Evolutionary conservation across 2,797 vertebrate genomes (phyloP).

Genomic region (Coregonus suidteri): DNA sequence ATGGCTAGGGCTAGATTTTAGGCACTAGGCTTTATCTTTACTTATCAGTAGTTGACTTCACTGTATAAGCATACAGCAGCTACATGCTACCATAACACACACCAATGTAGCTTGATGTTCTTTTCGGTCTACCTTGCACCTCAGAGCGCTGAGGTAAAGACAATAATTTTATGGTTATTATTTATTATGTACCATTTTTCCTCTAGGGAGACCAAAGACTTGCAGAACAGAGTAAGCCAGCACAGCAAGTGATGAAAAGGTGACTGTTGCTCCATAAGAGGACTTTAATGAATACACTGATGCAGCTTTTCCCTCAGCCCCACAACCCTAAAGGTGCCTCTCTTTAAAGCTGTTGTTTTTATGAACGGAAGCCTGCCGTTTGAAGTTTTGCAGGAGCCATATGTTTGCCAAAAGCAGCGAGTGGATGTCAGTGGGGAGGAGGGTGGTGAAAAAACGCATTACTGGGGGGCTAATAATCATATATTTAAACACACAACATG

Average conservation of each 20-base stretch:
- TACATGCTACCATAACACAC: neutral
- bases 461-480: slow-evolving; percentile 50
- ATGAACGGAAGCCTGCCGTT: slow-evolving; percentile 61
- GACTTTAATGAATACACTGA: slow-evolving; percentile 50
- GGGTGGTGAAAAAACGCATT: neutral
- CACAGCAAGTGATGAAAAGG: slow-evolving; percentile 7
- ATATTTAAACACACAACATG: slow-evolving; percentile 45
- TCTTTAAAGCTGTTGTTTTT: slow-evolving; percentile 55
- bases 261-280: slow-evolving; percentile 33
- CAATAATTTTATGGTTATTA: neutral
- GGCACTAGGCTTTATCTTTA: neutral
- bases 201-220: slow-evolving; percentile 1
- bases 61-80: no score
- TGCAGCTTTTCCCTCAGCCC: slow-evolving; percentile 33
- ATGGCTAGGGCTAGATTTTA: neutral
- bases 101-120: neutral
- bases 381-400: slow-evolving; percentile 55
- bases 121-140: neutral
- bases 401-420: slow-evolving; percentile 44
- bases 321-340: slow-evolving; percentile 44
- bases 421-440: slow-evolving; percentile 31
- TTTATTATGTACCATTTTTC: neutral
- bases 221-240: neutral
- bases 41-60: neutral
- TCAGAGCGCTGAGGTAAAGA: slow-evolving; percentile 1